A percentile compares a stretch with the other conserved stretches of the same genome.
Conservation (phyloP, 1,140 invertebrate genomes). For the Megalonaias nervosa region DNA sequence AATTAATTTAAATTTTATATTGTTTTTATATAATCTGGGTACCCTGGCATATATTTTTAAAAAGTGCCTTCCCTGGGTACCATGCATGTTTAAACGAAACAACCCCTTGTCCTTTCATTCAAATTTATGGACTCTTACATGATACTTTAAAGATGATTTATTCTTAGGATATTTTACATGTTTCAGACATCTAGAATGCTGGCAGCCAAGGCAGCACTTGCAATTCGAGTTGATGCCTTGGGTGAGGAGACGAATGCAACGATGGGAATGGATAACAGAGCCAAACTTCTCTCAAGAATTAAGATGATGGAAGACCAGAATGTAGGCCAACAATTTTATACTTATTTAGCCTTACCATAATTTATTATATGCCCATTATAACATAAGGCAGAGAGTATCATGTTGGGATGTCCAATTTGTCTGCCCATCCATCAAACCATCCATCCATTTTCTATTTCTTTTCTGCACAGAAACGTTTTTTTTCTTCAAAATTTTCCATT, state of each 20-base stretch:
- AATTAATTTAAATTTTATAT: too few species aligned
- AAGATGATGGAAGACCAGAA: constrained; percentile 88
- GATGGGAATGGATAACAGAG: constrained; percentile 89
- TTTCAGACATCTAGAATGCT: constrained; percentile 93
- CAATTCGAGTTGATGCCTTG: constrained; percentile 95
- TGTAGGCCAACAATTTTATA: constrained; percentile 69
- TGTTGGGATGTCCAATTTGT: neutral
- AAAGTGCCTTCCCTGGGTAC: too few species aligned
- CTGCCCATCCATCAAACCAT: neutral
- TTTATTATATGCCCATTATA: neutral
- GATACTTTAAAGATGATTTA: too few species aligned
- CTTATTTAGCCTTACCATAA: neutral
- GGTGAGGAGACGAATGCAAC: constrained; percentile 88
- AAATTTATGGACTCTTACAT: too few species aligned
- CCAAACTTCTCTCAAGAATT: constrained; percentile 86
- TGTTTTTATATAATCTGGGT: too few species aligned
- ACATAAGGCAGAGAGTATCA: too few species aligned
- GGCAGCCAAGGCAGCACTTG: constrained; percentile 94
- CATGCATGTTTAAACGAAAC: too few species aligned
- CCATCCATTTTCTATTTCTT: neutral
- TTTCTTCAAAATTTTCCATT: neutral
- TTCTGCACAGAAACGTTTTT: neutral
- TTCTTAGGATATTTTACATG: neutral
- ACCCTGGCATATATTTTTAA: too few species aligned
- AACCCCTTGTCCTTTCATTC: too few species aligned